A percentile compares a stretch with the other conserved stretches of the same genome.
These are phyloP conservation scores for Mythimna vitellina DNA, from an alignment of 2,888 invertebrate species.

Conservation along the genomic window DNA sequence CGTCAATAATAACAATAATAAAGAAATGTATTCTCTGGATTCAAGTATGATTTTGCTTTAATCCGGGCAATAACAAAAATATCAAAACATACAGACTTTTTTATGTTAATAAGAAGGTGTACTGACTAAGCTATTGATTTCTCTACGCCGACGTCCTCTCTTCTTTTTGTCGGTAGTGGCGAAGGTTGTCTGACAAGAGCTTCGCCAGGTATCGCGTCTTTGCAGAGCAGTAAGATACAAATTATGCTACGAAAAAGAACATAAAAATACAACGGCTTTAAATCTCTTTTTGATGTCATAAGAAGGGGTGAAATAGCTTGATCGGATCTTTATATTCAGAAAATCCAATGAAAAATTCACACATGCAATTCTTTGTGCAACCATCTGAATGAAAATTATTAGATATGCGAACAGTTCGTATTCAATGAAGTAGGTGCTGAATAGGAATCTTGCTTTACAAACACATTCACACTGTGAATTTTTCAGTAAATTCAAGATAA, in stretches of 20 bases:
- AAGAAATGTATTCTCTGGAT: too few species aligned
- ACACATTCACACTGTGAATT: neutral
- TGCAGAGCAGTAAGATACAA: too few species aligned
- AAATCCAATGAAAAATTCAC: slow-evolving; percentile 6
- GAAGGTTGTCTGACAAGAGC: too few species aligned
- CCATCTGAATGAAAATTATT: slow-evolving; percentile 18
- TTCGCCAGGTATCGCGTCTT: too few species aligned
- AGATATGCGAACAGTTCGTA: slow-evolving; percentile 1
- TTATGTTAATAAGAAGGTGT: too few species aligned
- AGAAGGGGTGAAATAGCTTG: neutral
- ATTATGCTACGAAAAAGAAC: neutral
- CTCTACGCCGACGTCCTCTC: too few species aligned
- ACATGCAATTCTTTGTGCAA: neutral
- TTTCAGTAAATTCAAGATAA: slow-evolving; percentile 1
- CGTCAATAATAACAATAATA: too few species aligned
- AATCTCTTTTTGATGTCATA: neutral
- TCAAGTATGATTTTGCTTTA: too few species aligned
- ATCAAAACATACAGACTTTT: too few species aligned
- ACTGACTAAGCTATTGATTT: too few species aligned
- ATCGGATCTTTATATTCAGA: neutral
- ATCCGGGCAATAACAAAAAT: too few species aligned
- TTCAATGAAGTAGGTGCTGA: slow-evolving; percentile 16
- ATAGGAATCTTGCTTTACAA: slow-evolving; percentile 6
- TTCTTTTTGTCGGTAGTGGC: too few species aligned
- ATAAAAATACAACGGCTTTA: neutral